Evolutionary conservation across 1,140 invertebrate species (phyloP), one percentile per base, ranked within the genome.

Genomic region (Pygmarrhopalites habei): DNA sequence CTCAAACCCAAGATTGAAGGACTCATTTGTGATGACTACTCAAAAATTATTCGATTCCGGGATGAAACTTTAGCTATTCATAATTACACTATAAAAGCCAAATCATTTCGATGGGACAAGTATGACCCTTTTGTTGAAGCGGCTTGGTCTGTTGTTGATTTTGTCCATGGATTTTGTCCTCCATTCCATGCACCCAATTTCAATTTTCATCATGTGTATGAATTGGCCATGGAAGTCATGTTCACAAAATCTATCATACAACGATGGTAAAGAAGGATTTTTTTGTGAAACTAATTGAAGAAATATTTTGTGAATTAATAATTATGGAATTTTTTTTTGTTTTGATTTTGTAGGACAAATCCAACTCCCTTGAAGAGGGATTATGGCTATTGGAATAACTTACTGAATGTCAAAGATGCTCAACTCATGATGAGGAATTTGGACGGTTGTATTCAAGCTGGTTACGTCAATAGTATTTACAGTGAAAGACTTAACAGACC

Each of bases 91-190:
- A 17, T 35, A 14, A n/a, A 58, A 26, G 44, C 39, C 15, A 57
- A 49, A 49, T 57, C 61, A 1, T 63, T 63, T 30, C 19, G 55
- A 19, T 63, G 61, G 61, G 52, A 35, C 17, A 63, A 63, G 21
- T 63, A 57, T 41, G 61, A 63, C 26, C 52, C 55, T 0, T 46
- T 63, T 21, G 51, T 63, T 0, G 61, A 63, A 39, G 52, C 49
- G 19, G 55, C 61, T 0, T 63, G 61, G 61, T 52, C 53, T 15
- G 55, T 53, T n/a, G 21, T 63, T 28, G 61, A 63, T 30, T 63
- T 57, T 19, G 61, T 63, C 7, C 61, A 63, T 49, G 61, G 41
- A 30, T 58, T 43, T 25, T 63, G 61, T 28, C 58, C 58, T 17
- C 19, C 39, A 3, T 28, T 23, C 19, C 47, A 46, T 41, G 7